Conservation (phyloP, 2,113 vertebrate genomes). For the Carassius carassius region DNA sequence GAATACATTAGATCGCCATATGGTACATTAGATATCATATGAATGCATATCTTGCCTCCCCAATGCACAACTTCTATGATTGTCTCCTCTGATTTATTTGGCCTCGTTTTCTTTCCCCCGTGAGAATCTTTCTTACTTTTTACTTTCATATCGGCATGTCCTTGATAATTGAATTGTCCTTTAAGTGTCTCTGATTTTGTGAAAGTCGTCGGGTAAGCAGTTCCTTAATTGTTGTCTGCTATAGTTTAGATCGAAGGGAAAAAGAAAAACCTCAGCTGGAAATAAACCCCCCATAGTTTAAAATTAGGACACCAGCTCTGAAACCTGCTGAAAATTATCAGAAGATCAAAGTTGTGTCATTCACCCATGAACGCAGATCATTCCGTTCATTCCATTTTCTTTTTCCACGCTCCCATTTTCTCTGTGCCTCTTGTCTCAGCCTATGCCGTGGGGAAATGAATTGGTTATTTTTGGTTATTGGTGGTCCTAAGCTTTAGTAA, state of each 20-base stretch:
- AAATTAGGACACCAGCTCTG: slow-evolving; percentile 43
- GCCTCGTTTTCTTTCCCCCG: slow-evolving; percentile 55
- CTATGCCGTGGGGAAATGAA: slow-evolving; percentile 42
- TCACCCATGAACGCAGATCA: slow-evolving; percentile 31
- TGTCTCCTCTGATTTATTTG: slow-evolving; percentile 53
- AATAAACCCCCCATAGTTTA: not conserved
- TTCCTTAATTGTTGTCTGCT: slow-evolving; percentile 36
- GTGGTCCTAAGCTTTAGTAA: slow-evolving; percentile 8
- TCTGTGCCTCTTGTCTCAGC: slow-evolving; percentile 15
- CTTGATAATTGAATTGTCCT: slow-evolving; percentile 58
- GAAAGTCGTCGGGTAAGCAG: slow-evolving; percentile 37
- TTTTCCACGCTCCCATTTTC: slow-evolving; percentile 22
- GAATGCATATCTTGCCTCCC: slow-evolving; percentile 47
- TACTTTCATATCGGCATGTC: slow-evolving; percentile 31
- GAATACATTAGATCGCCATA: slow-evolving; percentile 55
- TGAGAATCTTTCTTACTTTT: slow-evolving; percentile 42
- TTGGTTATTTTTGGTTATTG: slow-evolving; percentile 47
- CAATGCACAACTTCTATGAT: slow-evolving; percentile 59
- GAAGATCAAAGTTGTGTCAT: slow-evolving; percentile 51
- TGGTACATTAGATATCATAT: slow-evolving; percentile 54
- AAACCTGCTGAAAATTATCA: slow-evolving; percentile 39
- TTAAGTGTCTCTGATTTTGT: slow-evolving; percentile 37
- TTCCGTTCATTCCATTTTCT: slow-evolving; percentile 11
- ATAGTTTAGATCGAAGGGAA: slow-evolving; percentile 37
- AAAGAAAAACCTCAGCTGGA: slow-evolving; percentile 21